Conservation (phyloP, 2,797 vertebrate species). For the Staurois parvus region DNA sequence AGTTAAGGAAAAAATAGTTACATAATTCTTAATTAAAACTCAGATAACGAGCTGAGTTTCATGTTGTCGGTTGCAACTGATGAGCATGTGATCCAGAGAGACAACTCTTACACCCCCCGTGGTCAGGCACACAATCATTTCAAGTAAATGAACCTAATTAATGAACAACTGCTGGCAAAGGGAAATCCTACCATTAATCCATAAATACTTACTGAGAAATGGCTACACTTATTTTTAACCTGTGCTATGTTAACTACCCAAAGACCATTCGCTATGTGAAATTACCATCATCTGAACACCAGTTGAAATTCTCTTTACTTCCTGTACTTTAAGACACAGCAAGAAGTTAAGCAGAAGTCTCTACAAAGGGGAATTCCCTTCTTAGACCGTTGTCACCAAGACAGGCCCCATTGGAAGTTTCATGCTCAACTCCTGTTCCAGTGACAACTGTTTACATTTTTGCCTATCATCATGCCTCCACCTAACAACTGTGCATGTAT, state of each 20-base stretch:
- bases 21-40: conserved; percentile 39
- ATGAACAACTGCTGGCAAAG: not conserved
- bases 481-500: too few relatives aligned
- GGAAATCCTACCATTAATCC: not conserved
- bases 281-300: too few relatives aligned
- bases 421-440: too few relatives aligned
- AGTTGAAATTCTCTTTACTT: not conserved
- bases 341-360: too few relatives aligned
- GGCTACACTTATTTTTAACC: not conserved
- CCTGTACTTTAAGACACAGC: too few relatives aligned
- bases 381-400: too few relatives aligned
- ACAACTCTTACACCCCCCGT: conserved; percentile 14
- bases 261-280: too few relatives aligned
- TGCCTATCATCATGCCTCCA: too few relatives aligned
- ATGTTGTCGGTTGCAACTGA: conserved; percentile 14
- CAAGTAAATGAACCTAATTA: conserved; percentile 31
- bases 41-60: conserved; percentile 18
- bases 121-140: conserved; percentile 18
- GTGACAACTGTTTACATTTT: too few relatives aligned
- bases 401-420: too few relatives aligned
- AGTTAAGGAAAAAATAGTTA: conserved; percentile 26
- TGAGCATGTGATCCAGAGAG: conserved; percentile 15
- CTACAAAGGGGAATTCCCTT: too few relatives aligned
- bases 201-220: not conserved
- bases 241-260: not conserved